Base-by-base conservation (phyloP, 2,113 vertebrate species). In the Pardalotus punctatus region DNA sequence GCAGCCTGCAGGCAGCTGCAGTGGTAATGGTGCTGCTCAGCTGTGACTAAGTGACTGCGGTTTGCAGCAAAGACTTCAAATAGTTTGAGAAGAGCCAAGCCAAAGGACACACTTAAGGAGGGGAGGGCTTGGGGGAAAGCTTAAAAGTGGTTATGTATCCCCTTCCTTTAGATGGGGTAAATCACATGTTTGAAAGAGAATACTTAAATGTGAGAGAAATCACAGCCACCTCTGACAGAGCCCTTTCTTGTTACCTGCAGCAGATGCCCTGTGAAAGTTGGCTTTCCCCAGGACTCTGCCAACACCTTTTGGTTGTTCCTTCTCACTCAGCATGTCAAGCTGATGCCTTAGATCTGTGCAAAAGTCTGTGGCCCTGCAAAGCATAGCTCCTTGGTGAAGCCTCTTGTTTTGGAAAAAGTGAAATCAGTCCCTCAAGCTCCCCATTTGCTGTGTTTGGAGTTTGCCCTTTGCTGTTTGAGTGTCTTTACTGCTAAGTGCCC, bases 31-130 rank as follows among this genome's bases (percentile, higher is more conserved):
- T 77, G 81, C 82, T 92, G 87, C 62, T 90, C 50, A 62, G 74
- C 90, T 92, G 79, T 94, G 94, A 94, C 90, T 94, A 66, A 91
- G 62, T 80, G 93, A 47, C 85, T 94, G 84, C 70, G 33, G 53
- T 70, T 87, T 89, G 74, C 94, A 73, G 84, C 71, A 79, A 66
- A 65, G 42, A 16, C 66, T 71, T 95, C 80, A 86, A 31, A 57
- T 36, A 57, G 25, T n/a, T 89, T 56, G 66, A 89, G 73, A 69
- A 77, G 72, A 88, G 74, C 36, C 16, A 33, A 85, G 57, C 58
- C 70, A 17, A 69, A 90, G 74, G 84, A 45, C 25, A 43, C 20
- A 15, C 31, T 86, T 72, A 17, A 25, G 70, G 72, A 86, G 33
- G 10, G 15, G 23, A 38, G 22, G 11, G 54, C 56, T 81, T 73